Percentiles rank a stretch among this genome's conserved stretches.
Conservation (phyloP, 2,113 vertebrate species). For the Tyto alba region DNA sequence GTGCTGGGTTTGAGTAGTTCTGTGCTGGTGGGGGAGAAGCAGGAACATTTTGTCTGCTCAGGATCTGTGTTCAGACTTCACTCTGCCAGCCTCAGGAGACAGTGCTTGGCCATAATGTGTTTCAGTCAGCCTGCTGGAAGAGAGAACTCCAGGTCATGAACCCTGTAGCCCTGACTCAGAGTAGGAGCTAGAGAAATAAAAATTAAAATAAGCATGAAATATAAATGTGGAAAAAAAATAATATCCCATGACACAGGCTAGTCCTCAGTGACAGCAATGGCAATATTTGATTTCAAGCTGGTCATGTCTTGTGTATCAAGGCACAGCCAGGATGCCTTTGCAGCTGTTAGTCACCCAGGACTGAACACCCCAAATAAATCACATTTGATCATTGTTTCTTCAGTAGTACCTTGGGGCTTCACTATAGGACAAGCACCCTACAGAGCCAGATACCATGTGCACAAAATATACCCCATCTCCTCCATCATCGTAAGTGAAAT, state of each 20-base stretch:
- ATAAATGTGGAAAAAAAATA: not conserved
- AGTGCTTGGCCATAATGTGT: not conserved
- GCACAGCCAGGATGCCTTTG: not conserved
- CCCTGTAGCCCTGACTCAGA: not conserved
- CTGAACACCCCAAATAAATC: not conserved
- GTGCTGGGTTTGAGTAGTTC: not conserved
- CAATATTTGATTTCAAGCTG: not conserved
- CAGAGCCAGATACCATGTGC: not conserved
- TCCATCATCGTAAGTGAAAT: not conserved
- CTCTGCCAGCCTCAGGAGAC: not conserved
- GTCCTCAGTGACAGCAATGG: not conserved
- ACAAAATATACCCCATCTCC: not conserved
- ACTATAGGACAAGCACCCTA: not conserved
- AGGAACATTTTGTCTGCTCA: not conserved
- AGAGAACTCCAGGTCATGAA: not conserved
- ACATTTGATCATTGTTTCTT: not conserved
- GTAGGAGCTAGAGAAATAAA: not conserved
- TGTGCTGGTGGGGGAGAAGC: not conserved
- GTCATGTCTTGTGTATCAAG: not conserved
- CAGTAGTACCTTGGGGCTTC: not conserved
- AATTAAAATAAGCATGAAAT: not conserved
- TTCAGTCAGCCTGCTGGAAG: not conserved
- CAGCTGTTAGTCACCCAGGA: not conserved
- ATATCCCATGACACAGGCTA: not conserved
- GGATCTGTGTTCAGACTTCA: not conserved